A percentile compares a stretch with the other conserved stretches of the same genome.
These are phyloP conservation scores for Apocheima hispidaria DNA, from an alignment of 2,888 invertebrate genomes.

Conservation along the genomic window DNA sequence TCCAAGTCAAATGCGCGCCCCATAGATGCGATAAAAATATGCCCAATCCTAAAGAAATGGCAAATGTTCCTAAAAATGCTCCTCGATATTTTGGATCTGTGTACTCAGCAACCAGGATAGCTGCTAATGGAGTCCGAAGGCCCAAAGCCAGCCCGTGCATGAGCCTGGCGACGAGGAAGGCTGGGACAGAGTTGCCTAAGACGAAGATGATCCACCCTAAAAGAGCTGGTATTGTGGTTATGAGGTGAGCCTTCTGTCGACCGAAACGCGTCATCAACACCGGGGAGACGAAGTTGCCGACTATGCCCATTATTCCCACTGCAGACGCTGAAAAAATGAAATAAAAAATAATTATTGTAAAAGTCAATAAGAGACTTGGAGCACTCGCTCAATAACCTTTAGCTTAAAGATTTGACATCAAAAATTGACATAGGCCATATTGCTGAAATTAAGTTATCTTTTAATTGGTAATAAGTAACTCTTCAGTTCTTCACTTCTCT, in stretches of 20 bases:
- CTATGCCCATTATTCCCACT: constrained; percentile 79
- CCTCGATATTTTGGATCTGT: constrained; percentile 88
- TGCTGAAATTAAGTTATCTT: too few relatives aligned
- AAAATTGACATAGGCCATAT: too few relatives aligned
- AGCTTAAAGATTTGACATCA: background rate
- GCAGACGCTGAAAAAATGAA: constrained; percentile 70
- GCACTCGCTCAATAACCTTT: background rate
- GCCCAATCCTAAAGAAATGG: constrained; percentile 87
- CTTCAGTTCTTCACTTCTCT: too few relatives aligned
- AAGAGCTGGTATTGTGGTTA: constrained; percentile 80
- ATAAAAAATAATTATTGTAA: constrained; percentile 11
- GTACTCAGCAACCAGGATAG: constrained; percentile 86
- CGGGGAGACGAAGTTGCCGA: constrained; percentile 80
- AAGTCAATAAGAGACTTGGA: background rate
- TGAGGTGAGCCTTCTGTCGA: constrained; percentile 84
- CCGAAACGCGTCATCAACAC: constrained; percentile 86
- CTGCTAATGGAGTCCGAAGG: constrained; percentile 81
- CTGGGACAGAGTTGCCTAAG: constrained; percentile 72
- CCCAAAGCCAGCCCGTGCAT: constrained; percentile 84
- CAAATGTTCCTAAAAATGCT: constrained; percentile 87
- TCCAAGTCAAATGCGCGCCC: constrained; percentile 88
- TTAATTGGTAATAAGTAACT: too few relatives aligned
- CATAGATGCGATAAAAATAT: constrained; percentile 88
- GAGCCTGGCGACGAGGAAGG: constrained; percentile 75
- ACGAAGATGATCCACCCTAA: constrained; percentile 80